These are phyloP conservation scores for Oscarella lobularis DNA, from an alignment of 37 sponge, comb jelly and placozoan species.

Conservation along the genomic window DNA sequence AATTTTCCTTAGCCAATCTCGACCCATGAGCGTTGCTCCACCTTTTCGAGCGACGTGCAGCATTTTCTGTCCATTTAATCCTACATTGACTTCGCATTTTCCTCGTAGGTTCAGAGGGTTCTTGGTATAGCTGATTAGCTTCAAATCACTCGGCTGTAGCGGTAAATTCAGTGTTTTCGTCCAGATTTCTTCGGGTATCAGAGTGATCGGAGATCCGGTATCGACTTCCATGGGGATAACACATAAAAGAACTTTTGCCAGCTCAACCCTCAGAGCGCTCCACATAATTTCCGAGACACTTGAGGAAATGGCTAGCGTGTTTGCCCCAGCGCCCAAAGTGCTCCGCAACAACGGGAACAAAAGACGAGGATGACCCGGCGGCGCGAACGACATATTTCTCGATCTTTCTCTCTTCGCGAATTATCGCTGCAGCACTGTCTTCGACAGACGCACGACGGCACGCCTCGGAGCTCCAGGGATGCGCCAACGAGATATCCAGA, in stretches of 20 bases:
- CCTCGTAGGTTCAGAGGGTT: neutral
- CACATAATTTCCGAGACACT: too few relatives aligned
- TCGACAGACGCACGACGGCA: too few relatives aligned
- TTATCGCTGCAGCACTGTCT: too few relatives aligned
- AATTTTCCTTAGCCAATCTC: neutral
- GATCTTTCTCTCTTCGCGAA: too few relatives aligned
- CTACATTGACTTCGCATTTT: neutral
- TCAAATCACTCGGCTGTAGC: neutral
- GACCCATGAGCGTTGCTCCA: neutral
- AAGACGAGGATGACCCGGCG: too few relatives aligned
- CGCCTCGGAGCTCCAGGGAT: too few relatives aligned
- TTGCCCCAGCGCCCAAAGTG: too few relatives aligned
- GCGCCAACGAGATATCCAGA: too few relatives aligned
- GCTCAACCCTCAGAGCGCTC: too few relatives aligned
- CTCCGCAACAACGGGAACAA: too few relatives aligned
- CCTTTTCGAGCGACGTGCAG: neutral
- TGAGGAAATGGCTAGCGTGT: too few relatives aligned
- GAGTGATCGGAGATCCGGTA: neutral
- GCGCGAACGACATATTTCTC: too few relatives aligned
- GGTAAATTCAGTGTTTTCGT: neutral
- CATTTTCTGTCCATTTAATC: neutral
- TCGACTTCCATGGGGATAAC: neutral
- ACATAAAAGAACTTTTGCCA: neutral
- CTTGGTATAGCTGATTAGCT: neutral
- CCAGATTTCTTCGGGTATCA: neutral